phyloP scores from a whole-genome alignment of 2,797 vertebrate species.

The Sus cebifrons region DNA sequence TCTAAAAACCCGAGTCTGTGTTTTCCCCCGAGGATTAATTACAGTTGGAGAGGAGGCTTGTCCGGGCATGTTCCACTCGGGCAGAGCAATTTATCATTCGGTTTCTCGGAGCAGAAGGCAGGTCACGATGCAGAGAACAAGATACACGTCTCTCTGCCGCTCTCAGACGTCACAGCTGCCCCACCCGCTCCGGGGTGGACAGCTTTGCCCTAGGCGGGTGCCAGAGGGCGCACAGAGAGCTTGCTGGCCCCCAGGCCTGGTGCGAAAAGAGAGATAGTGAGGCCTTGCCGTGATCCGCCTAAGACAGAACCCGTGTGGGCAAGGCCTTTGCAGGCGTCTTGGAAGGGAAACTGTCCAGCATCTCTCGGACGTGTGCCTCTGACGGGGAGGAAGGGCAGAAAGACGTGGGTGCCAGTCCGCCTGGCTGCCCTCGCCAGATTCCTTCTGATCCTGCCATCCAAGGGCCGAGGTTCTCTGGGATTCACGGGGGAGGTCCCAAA shows the following conservation, averaged over 20 bases:
- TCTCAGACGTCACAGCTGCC: background rate
- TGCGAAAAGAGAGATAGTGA: accelerated
- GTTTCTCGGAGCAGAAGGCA: background rate
- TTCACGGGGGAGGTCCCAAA: accelerated
- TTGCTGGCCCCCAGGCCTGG: accelerated
- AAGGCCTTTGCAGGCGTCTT: background rate
- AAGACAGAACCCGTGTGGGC: background rate
- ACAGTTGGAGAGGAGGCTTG: conserved; percentile 70
- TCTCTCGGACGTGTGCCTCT: background rate
- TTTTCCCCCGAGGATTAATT: conserved; percentile 83
- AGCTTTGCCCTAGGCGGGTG: background rate
- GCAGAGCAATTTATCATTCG: conserved; percentile 73
- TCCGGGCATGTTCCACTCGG: conserved; percentile 47
- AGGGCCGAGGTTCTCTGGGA: too few species aligned
- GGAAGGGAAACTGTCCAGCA: accelerated
- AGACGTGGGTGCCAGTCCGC: accelerated
- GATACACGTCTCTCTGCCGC: background rate
- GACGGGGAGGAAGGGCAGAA: background rate
- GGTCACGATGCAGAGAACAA: conserved; percentile 49
- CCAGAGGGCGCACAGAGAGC: accelerated
- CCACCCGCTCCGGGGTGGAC: accelerated
- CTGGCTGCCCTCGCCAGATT: too few species aligned
- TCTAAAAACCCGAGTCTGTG: background rate
- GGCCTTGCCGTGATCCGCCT: too few species aligned
- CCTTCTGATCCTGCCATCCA: accelerated